A percentile compares a stretch with the other conserved stretches of the same genome.
Evolutionary conservation across 2,888 invertebrate genomes (phyloP).

Genomic region (Prosapia bicincta): DNA sequence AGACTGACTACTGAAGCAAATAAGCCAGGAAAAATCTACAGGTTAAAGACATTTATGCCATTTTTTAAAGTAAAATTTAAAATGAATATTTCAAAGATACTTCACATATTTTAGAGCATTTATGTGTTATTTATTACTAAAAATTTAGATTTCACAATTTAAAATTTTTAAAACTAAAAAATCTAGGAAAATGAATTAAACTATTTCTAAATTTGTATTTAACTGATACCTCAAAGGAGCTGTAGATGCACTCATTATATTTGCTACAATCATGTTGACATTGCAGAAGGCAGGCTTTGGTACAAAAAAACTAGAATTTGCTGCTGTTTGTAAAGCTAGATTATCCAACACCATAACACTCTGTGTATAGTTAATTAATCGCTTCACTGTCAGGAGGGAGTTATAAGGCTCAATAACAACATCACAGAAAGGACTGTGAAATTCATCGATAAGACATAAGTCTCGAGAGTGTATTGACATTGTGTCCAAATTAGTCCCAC

Average conservation of each 20-base stretch:
- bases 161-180: too few species aligned
- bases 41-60: too few species aligned
- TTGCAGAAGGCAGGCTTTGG: conserved; percentile 16
- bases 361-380: conserved; percentile 9
- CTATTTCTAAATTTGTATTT: too few species aligned
- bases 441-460: neutral
- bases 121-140: too few species aligned
- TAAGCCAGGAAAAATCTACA: too few species aligned
- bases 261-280: conserved; percentile 14
- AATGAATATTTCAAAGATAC: too few species aligned
- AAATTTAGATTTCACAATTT: too few species aligned
- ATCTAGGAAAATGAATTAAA: too few species aligned
- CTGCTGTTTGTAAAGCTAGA: conserved; percentile 9
- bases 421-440: conserved; percentile 12
- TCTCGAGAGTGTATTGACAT: neutral
- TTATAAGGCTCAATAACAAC: conserved; percentile 22
- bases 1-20: too few species aligned
- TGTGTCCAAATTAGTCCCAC: neutral
- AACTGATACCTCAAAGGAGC: conserved; percentile 14
- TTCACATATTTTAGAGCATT: too few species aligned
- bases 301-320: neutral
- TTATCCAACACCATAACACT: conserved; percentile 18
- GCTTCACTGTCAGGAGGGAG: conserved; percentile 13
- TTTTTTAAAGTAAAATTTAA: too few species aligned
- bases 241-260: conserved; percentile 16